A percentile compares a stretch with the other conserved stretches of the same genome.
These are phyloP conservation scores for Camelus dromedarius DNA, from an alignment of 2,113 vertebrate species.

Conservation along the genomic window DNA sequence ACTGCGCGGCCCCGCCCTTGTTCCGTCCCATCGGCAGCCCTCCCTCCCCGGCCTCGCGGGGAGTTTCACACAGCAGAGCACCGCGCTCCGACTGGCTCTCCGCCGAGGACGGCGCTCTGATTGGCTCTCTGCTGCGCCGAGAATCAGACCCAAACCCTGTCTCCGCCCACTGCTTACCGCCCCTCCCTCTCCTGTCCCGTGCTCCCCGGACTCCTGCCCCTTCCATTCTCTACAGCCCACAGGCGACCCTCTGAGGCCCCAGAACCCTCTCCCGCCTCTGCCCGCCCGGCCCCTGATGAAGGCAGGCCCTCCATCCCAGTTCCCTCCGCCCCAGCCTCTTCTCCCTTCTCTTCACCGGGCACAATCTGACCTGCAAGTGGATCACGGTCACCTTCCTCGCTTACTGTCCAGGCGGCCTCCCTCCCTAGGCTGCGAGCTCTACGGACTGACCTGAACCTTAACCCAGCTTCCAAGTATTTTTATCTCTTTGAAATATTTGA, in stretches of 20 bases:
- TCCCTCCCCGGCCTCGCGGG: not conserved
- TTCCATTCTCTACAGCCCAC: too few relatives aligned
- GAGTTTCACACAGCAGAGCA: not conserved
- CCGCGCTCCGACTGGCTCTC: too few relatives aligned
- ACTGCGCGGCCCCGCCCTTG: fast-evolving
- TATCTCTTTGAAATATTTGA: not conserved
- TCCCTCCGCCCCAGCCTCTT: not conserved
- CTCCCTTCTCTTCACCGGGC: not conserved
- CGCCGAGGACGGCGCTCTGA: too few relatives aligned
- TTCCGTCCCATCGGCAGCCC: too few relatives aligned
- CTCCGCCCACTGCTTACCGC: too few relatives aligned
- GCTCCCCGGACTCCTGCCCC: too few relatives aligned
- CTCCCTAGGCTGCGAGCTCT: not conserved
- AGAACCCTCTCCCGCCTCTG: not conserved
- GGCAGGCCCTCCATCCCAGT: too few relatives aligned
- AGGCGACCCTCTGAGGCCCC: too few relatives aligned
- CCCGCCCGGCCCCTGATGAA: not conserved
- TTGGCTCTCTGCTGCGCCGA: too few relatives aligned
- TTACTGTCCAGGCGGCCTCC: too few relatives aligned
- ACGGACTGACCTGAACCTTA: not conserved
- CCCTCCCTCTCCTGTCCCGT: too few relatives aligned
- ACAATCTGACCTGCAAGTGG: not conserved
- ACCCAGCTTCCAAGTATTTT: not conserved
- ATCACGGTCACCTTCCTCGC: not conserved
- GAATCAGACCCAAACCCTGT: too few relatives aligned